Evolutionary conservation across 2,113 vertebrate genomes (phyloP).

Genomic region (Onychostoma macrolepis): DNA sequence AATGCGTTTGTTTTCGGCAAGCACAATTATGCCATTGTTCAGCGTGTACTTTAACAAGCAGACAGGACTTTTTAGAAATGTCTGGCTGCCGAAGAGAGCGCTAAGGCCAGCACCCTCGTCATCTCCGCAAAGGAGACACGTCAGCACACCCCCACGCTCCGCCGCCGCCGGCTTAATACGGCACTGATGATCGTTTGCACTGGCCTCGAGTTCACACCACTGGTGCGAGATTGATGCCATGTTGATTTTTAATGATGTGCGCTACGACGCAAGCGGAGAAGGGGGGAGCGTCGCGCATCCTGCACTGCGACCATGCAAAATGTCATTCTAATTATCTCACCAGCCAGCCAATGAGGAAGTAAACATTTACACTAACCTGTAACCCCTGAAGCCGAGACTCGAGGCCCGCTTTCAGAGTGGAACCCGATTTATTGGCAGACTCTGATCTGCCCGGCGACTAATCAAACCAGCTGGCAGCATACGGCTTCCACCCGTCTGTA

Average conservation of each 20-base stretch:
- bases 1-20: not conserved
- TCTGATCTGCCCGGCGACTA: slow-evolving; percentile 43
- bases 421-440: slow-evolving; percentile 39
- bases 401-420: slow-evolving; percentile 27
- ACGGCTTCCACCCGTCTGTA: slow-evolving; percentile 16
- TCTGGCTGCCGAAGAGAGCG: slow-evolving; percentile 26
- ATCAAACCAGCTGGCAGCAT: slow-evolving; percentile 46
- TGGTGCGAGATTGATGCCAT: slow-evolving; percentile 69
- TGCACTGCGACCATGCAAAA: slow-evolving; percentile 65
- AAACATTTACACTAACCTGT: slow-evolving; percentile 71
- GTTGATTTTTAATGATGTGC: slow-evolving; percentile 80
- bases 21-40: slow-evolving; percentile 25
- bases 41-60: slow-evolving; percentile 51
- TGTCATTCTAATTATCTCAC: slow-evolving; percentile 78
- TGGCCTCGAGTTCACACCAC: slow-evolving; percentile 65
- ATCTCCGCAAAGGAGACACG: slow-evolving; percentile 12
- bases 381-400: slow-evolving; percentile 48
- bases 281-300: slow-evolving; percentile 41
- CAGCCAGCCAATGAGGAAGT: slow-evolving; percentile 60
- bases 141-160: slow-evolving; percentile 54
- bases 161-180: slow-evolving; percentile 49
- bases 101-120: slow-evolving; percentile 43
- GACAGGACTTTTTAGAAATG: slow-evolving; percentile 38
- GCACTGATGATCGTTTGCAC: slow-evolving; percentile 67
- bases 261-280: slow-evolving; percentile 56